Conservation (phyloP, 2,113 vertebrate genomes). For the Engystomops pustulosus region DNA sequence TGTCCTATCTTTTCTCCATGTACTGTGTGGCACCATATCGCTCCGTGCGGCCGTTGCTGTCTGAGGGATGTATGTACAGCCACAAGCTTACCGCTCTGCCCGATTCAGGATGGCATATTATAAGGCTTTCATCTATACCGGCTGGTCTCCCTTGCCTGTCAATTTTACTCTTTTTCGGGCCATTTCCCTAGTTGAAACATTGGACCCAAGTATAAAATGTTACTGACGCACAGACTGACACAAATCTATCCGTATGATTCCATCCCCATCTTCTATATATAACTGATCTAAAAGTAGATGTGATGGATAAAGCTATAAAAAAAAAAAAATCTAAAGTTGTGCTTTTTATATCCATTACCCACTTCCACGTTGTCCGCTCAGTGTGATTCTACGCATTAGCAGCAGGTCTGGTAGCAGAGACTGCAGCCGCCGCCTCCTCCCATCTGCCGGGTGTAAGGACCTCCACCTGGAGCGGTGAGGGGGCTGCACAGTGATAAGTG, state of each 20-base stretch:
- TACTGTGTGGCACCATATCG: too few species aligned
- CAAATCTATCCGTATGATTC: neutral
- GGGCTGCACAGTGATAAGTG: neutral
- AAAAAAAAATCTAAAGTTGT: neutral
- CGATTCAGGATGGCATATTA: too few species aligned
- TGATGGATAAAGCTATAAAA: neutral
- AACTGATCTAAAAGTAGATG: neutral
- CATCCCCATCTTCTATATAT: neutral
- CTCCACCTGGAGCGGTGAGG: neutral
- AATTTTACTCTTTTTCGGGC: too few species aligned
- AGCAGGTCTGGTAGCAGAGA: neutral
- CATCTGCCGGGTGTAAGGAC: neutral
- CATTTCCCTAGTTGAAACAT: too few species aligned
- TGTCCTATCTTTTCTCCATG: too few species aligned
- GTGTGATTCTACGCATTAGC: neutral
- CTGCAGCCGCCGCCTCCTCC: constrained; percentile 2
- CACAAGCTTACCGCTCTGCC: too few species aligned
- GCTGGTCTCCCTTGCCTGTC: too few species aligned
- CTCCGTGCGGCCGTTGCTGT: too few species aligned
- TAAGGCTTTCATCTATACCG: too few species aligned
- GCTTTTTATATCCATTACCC: neutral
- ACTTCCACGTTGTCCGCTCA: neutral
- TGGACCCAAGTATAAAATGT: too few species aligned
- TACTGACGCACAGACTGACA: neutral
- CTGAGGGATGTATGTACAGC: too few species aligned